These are phyloP conservation scores for Halesus radiatus DNA, from an alignment of 1,140 invertebrate species.

Conservation along the genomic window DNA sequence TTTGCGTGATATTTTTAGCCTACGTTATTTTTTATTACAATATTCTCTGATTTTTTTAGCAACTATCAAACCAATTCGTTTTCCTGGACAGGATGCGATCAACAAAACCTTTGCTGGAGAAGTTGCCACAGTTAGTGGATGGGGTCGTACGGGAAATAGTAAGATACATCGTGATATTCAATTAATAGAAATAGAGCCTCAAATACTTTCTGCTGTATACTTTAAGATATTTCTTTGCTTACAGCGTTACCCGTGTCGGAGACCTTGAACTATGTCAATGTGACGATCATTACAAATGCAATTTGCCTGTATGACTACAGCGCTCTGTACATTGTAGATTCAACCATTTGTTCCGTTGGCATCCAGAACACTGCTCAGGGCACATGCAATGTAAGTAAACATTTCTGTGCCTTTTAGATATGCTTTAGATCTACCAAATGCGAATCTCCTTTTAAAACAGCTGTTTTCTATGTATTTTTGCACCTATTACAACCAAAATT, in stretches of 20 bases:
- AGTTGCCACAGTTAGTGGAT: constrained; percentile 19
- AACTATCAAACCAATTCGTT: too few species aligned
- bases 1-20: too few species aligned
- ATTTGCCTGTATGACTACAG: constrained; percentile 16
- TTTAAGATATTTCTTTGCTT: not conserved
- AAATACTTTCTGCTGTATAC: too few species aligned
- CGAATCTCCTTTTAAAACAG: too few species aligned
- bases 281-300: constrained; percentile 6
- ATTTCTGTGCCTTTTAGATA: too few species aligned
- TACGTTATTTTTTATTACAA: too few species aligned
- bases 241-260: not conserved
- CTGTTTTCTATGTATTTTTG: too few species aligned
- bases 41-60: too few species aligned
- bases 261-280: constrained; percentile 1
- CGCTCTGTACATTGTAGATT: constrained; percentile 37
- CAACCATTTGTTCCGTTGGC: constrained; percentile 50
- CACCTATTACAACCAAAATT: too few species aligned
- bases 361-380: not conserved
- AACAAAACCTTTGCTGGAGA: not conserved
- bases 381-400: constrained; percentile 17
- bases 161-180: not conserved
- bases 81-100: not conserved
- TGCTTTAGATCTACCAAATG: too few species aligned
- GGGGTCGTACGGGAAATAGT: constrained; percentile 1
- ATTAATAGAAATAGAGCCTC: not conserved